Conservation (phyloP, 2,113 vertebrate species). For the Acanthochromis polyacanthus region DNA sequence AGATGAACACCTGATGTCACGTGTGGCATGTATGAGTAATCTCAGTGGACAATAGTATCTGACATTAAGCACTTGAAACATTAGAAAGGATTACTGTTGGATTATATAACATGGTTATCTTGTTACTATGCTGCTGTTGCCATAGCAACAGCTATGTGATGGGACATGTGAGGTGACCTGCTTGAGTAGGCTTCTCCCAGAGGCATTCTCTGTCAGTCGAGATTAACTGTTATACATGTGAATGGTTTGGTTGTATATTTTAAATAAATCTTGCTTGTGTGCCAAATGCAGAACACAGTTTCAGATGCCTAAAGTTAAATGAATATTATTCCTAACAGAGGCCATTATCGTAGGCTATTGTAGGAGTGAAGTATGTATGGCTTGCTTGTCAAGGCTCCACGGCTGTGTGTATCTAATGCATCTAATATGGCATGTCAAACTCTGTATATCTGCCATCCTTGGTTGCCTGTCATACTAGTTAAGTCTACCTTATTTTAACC, state of each 20-base stretch:
- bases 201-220: slow-evolving; percentile 31
- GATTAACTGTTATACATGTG: neutral
- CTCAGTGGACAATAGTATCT: slow-evolving; percentile 12
- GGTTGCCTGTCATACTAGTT: no score
- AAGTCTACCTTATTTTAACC: no score
- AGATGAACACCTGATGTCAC: neutral
- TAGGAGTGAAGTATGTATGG: no score
- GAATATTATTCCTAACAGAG: no score
- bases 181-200: slow-evolving; percentile 15
- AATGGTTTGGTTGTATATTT: neutral
- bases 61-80: slow-evolving; percentile 31
- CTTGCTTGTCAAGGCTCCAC: no score
- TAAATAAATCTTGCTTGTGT: no score
- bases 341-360: no score
- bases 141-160: slow-evolving; percentile 18
- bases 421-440: no score
- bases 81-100: slow-evolving; percentile 34
- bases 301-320: no score
- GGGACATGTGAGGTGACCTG: slow-evolving; percentile 29
- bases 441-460: no score
- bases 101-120: slow-evolving; percentile 44
- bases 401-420: no score
- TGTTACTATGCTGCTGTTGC: slow-evolving; percentile 13
- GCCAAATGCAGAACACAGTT: no score
- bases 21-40: slow-evolving; percentile 1